Evolutionary conservation across 2,797 vertebrate genomes (phyloP).

Genomic region (Paratrypauchen microcephalus): DNA sequence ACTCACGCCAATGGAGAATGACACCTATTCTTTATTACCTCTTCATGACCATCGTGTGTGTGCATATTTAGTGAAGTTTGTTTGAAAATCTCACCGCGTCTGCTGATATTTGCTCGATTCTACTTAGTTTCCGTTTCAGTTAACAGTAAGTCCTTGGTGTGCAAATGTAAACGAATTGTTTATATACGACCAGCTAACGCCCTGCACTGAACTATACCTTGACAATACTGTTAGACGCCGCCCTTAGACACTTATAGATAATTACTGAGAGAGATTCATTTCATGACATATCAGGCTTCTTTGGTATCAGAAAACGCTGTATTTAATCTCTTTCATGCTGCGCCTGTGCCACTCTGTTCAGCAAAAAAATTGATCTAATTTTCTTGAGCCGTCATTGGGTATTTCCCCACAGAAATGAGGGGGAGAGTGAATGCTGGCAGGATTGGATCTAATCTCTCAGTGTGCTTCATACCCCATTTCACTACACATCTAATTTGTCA

Average conservation of each 20-base stretch:
- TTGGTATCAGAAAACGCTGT: conserved; percentile 45
- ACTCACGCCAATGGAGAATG: neutral
- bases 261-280: conserved; percentile 20
- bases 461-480: conserved; percentile 76
- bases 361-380: conserved; percentile 71
- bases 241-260: neutral
- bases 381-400: conserved; percentile 66
- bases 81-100: neutral
- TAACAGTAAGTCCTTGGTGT: neutral
- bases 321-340: conserved; percentile 61
- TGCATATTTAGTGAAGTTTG: neutral
- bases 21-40: conserved; percentile 3
- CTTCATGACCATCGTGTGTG: neutral
- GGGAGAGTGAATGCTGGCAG: conserved; percentile 73
- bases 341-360: conserved; percentile 61
- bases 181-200: neutral
- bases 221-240: neutral
- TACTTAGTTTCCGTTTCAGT: neutral
- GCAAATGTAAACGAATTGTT: too few relatives aligned
- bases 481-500: conserved; percentile 80
- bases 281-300: conserved; percentile 54
- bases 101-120: neutral
- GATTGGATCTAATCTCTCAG: conserved; percentile 74
- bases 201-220: neutral
- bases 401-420: conserved; percentile 77